Base-by-base conservation (phyloP, 2,888 invertebrate genomes). In the Dicranocentrus wangi region DNA sequence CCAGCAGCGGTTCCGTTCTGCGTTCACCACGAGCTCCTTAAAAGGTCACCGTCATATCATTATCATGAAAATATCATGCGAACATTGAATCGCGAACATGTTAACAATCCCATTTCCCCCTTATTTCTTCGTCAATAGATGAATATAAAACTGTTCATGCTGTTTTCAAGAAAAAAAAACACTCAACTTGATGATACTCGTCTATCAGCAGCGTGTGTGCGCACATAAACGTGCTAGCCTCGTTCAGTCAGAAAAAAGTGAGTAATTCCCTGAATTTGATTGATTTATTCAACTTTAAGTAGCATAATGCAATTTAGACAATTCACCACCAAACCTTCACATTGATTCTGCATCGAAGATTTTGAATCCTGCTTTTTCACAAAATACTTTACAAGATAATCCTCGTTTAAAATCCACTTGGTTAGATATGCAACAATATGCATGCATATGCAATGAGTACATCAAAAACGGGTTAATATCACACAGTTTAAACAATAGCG, bases 381-480 rank as follows among this genome's bases (percentile, higher is more conserved):
- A 27, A 43, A 65, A 32, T 42, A 65, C 21, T 19, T 42, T 42
- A 10, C 21, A 42, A 19, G n/a, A n/a, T n/a, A n/a, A 19, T 21
- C 19, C 23, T 58, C 25, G 2, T 7, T 19, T n/a, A 58, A 58
- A 17, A 23, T 23, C n/a, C 13, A n/a, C 19, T 61, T 61, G 1
- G 10, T 32, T 23, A 43, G 21, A 47, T 28, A 39, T 51, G 53
- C 60, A 27, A 27, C 10, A 32, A 7, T 61, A 72, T 60, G n/a
- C n/a, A n/a, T n/a, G 47, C 58, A 53, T 63, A 27, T 32, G 32
- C 28, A 61, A n/a, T 25, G 17, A 13, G 13, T 47, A n/a, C n/a
- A n/a, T 55, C 55, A 42, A 76, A 76, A 76, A 76, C 76, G 76
- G 76, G 76, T 76, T 76, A 76, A 68, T 76, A 68, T 66, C 27